Base-by-base conservation (phyloP, 2,797 vertebrate species). In the Galagoides demidoff region DNA sequence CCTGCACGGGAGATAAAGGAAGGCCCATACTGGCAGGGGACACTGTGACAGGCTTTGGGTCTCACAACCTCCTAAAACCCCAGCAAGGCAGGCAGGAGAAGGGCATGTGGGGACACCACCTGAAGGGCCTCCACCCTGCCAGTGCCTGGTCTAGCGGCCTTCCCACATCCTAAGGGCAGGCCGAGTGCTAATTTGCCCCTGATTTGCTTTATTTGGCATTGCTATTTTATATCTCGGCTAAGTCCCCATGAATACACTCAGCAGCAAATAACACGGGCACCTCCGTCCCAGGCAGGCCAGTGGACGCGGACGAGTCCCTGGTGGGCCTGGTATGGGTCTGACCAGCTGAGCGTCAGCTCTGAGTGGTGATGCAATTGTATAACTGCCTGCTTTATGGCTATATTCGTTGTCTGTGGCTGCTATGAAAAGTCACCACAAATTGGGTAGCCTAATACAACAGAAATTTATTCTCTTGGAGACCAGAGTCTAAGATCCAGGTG, bases 301-400 rank as follows among this genome's bases (percentile, higher is more conserved):
- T 3, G 16, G 63, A 3, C 3, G 2, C 3, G 1, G 59, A 61
- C 22, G 1, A 1, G 20, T 9, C 16, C 52, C 45, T 29, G 0
- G 59, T 23, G 10, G 23, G 9, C 8, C 49, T 49, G 9, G 23
- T 3, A 12, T 25, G 22, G 29, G 61, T 39, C 49, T 2, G 49
- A 20, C 11, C 2, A 29, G 23, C 37, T 0, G 22, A 1, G 68
- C 1, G 0, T 2, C 1, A 1, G 85, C 52, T 27, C 27, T 1
- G 22, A 1, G 49, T 0, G 0, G 0, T 2, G 2, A 57, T n/a
- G 7, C 5, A 34, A 31, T 0, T 61, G 16, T 8, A 0, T 25
- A 20, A 25, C 7, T 7, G 22, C 34, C 52, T 43, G 2, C 17
- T 27, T 39, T 17, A 2, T 0, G 4, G 57, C 23, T 16, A 27